These are phyloP conservation scores for Drosophila hawaiiensis DNA, from an alignment of 2,888 invertebrate genomes.

Conservation along the genomic window DNA sequence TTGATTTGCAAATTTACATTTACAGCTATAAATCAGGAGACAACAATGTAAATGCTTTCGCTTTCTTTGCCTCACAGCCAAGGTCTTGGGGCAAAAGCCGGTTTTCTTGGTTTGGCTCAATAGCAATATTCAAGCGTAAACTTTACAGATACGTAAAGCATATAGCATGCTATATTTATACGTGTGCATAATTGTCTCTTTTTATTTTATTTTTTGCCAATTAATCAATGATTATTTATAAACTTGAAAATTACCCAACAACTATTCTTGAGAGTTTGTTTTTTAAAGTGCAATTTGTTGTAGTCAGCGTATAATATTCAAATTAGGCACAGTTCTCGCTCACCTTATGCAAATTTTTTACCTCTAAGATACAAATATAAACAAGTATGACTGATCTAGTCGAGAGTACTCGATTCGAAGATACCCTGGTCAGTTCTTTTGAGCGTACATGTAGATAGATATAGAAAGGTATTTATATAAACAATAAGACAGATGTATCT, in stretches of 20 bases:
- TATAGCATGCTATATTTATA: not conserved
- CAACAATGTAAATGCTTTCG: slow-evolving; percentile 37
- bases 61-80: slow-evolving; percentile 39
- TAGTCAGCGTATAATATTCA: slow-evolving; percentile 14
- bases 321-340: slow-evolving; percentile 45
- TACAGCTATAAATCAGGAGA: slow-evolving; percentile 12
- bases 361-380: not conserved
- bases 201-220: not conserved
- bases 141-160: slow-evolving; percentile 16
- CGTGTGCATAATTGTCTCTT: slow-evolving; percentile 9
- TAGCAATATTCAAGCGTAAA: slow-evolving; percentile 4
- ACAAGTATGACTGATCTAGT: not conserved
- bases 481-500: no score
- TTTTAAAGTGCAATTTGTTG: slow-evolving; percentile 40
- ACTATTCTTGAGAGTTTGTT: not conserved
- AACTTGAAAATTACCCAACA: slow-evolving; percentile 7
- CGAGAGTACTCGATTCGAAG: not conserved
- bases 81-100: slow-evolving; percentile 29
- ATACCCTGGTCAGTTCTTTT: not conserved
- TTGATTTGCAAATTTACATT: slow-evolving; percentile 14
- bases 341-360: slow-evolving; percentile 64
- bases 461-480: not conserved
- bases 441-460: not conserved
- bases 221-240: slow-evolving; percentile 38
- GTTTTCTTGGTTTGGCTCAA: slow-evolving; percentile 22